Percentiles rank a stretch among this genome's conserved stretches.
Evolutionary conservation across 2,888 invertebrate genomes (phyloP).

Genomic region (Tipula helvola): DNA sequence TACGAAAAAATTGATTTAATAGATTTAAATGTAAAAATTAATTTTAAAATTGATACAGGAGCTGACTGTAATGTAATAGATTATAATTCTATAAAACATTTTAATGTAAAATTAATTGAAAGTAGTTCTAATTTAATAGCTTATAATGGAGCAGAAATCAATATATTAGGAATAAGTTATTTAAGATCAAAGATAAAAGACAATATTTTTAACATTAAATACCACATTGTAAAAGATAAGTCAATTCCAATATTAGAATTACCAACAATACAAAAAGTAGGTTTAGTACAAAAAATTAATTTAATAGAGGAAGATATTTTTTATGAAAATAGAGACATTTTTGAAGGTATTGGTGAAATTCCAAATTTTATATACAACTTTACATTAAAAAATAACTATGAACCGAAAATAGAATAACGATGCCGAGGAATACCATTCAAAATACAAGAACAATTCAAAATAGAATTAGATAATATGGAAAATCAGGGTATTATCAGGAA

Average conservation of each 20-base stretch:
- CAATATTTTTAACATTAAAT: no score
- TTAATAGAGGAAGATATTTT: neutral
- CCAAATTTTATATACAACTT: neutral
- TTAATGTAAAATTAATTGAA: neutral
- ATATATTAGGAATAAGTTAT: neutral
- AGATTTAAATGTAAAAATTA: neutral
- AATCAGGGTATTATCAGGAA: neutral
- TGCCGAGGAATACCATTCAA: neutral
- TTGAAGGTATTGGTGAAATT: neutral
- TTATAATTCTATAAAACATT: neutral
- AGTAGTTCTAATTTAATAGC: neutral
- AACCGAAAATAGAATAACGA: no score
- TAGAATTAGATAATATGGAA: neutral
- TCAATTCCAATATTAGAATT: neutral
- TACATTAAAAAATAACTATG: neutral
- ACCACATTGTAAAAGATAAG: neutral
- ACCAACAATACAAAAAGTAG: neutral
- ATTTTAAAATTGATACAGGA: no score
- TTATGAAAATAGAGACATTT: neutral
- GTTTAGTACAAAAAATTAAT: neutral
- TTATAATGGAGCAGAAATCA: neutral
- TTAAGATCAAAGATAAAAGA: no score
- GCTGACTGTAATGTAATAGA: no score
- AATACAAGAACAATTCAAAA: neutral
- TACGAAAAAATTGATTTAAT: neutral